phyloP scores from a whole-genome alignment of 2,888 invertebrate species.

The Caenorhabditis parvicauda region DNA sequence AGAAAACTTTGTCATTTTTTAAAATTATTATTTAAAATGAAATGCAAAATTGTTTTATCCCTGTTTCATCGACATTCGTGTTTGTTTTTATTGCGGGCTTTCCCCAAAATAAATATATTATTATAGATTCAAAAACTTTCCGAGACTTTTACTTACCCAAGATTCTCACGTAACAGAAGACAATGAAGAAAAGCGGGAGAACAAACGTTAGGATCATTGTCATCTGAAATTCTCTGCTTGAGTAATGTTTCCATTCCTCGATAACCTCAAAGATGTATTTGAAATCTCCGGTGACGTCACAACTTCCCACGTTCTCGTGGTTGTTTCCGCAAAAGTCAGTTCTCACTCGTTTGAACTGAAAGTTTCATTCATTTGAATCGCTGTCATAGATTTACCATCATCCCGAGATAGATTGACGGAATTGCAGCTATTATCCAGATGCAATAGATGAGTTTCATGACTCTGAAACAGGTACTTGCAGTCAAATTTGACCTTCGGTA shows the following conservation, averaged over 20 bases:
- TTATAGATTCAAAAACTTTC: not conserved
- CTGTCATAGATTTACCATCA: slow-evolving; percentile 28
- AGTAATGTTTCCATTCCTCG: not conserved
- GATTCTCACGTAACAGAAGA: slow-evolving; percentile 56
- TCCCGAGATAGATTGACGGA: slow-evolving; percentile 56
- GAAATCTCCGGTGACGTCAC: slow-evolving; percentile 45
- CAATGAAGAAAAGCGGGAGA: slow-evolving; percentile 54
- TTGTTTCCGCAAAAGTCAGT: slow-evolving; percentile 57
- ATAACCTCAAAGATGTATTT: slow-evolving; percentile 34
- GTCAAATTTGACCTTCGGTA: not conserved
- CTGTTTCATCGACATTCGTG: no score
- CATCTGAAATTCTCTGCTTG: slow-evolving; percentile 27
- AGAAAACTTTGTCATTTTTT: not conserved
- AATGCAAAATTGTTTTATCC: no score
- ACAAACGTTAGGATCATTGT: slow-evolving; percentile 57
- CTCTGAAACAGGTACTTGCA: slow-evolving; percentile 14
- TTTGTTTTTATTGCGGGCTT: no score
- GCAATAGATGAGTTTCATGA: slow-evolving; percentile 39
- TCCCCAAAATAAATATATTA: no score
- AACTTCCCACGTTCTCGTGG: slow-evolving; percentile 42
- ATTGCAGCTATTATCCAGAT: slow-evolving; percentile 55
- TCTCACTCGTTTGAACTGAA: slow-evolving; percentile 54
- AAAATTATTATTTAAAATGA: no score
- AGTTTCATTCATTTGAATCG: not conserved
- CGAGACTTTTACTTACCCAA: slow-evolving; percentile 36